Evolutionary conservation across 2,113 vertebrate genomes (phyloP).

Genomic region (Ginglymostoma cirratum): DNA sequence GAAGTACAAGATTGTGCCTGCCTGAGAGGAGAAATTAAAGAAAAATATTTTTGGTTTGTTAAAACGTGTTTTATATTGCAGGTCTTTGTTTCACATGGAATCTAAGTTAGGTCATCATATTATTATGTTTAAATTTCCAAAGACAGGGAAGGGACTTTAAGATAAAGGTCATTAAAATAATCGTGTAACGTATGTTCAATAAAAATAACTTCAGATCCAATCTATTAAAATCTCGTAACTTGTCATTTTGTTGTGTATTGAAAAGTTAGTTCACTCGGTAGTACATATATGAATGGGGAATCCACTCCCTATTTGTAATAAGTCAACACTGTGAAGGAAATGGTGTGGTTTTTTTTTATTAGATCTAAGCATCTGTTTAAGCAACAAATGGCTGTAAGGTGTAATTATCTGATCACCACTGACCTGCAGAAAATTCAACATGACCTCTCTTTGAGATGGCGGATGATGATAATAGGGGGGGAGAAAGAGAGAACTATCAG

Average conservation of each 20-base stretch:
- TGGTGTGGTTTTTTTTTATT: neutral
- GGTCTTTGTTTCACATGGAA: neutral
- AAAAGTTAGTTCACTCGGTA: neutral
- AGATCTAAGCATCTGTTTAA: conserved; percentile 35
- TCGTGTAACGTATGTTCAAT: neutral
- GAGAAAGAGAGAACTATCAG: neutral
- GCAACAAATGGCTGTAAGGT: neutral
- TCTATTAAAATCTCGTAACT: neutral
- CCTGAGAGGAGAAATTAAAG: neutral
- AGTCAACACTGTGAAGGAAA: conserved; percentile 4
- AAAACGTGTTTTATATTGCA: neutral
- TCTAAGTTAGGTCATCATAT: neutral
- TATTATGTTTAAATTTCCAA: neutral
- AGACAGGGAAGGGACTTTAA: neutral
- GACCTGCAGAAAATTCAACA: conserved; percentile 24
- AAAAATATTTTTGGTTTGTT: neutral
- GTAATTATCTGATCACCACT: conserved; percentile 33
- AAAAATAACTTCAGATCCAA: neutral
- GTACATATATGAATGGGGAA: neutral
- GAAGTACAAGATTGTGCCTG: neutral
- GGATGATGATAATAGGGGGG: neutral
- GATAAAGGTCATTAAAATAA: neutral
- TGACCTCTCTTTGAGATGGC: conserved; percentile 28
- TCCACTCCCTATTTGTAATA: neutral
- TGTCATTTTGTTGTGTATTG: neutral